These are phyloP conservation scores for Athalia cordata DNA, from an alignment of 2,888 invertebrate species.

Conservation along the genomic window DNA sequence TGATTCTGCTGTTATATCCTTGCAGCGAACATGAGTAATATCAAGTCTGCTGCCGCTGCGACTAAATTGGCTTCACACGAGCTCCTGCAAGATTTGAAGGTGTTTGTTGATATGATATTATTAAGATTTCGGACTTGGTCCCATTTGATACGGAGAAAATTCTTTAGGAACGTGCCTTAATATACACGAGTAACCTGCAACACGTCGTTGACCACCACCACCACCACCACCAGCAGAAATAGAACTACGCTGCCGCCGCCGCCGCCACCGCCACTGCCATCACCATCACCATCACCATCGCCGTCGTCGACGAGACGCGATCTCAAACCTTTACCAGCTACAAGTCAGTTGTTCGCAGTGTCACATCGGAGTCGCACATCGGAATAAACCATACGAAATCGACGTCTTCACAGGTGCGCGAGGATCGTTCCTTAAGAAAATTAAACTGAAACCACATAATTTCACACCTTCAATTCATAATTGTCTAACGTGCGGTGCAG, in stretches of 20 bases:
- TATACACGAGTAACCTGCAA: slow-evolving; percentile 37
- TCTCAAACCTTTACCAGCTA: slow-evolving; percentile 18
- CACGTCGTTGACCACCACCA: slow-evolving; percentile 55
- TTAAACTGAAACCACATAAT: background rate
- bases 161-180: slow-evolving; percentile 38
- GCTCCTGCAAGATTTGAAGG: too few species aligned
- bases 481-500: too few species aligned
- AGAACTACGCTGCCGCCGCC: background rate
- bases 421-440: background rate
- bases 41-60: too few species aligned
- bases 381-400: background rate
- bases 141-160: slow-evolving; percentile 42
- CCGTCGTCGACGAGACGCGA: slow-evolving; percentile 44
- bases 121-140: slow-evolving; percentile 12
- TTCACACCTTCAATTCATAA: too few species aligned
- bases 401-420: slow-evolving; percentile 19
- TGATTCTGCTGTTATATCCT: background rate
- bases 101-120: too few species aligned
- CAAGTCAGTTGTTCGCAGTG: slow-evolving; percentile 42
- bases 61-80: too few species aligned
- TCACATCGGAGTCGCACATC: slow-evolving; percentile 39
- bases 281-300: slow-evolving; percentile 47
- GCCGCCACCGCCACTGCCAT: slow-evolving; percentile 47
- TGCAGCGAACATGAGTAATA: too few species aligned
- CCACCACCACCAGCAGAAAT: slow-evolving; percentile 27